Base-by-base conservation (phyloP, 2,797 vertebrate species). In the Tragelaphus oryx region DNA sequence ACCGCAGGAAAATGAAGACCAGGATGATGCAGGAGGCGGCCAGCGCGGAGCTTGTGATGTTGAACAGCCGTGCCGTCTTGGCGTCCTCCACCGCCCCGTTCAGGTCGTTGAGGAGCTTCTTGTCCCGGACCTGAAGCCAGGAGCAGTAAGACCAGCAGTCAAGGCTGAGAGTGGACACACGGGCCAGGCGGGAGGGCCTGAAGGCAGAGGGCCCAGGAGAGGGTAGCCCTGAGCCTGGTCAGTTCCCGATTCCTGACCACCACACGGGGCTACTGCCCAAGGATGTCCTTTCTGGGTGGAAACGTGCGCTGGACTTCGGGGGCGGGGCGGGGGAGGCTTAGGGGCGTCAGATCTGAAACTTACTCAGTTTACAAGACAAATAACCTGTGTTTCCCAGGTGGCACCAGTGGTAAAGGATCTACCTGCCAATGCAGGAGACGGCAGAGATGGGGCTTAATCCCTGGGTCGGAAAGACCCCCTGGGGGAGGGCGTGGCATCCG, bases 31-130 rank as follows among this genome's bases (percentile, higher is more conserved):
- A 99, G 97, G 98, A 98, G 16, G 98, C 98, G 1, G 98, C 98
- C 84, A 99, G 98, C 4, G 98, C 98, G 0, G 98, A 99, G 97
- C 98, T 99, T 96, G 98, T 98, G 97, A 99, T 99, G 97, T 99
- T 99, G 97, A 99, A 99, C 57, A 98, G 98, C 88, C 98, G 97
- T 1, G 98, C 98, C 0, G 98, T 99, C 97, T 99, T 99, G 96
- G 98, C 98, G 5, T 99, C 98, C 97, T 99, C 98, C 74, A 99
- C 98, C 0, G 98, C 98, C 26, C 98, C 98, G 0, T 98, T 98
- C 97, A 99, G 97, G 94, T 99, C 98, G 5, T 99, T 99, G 92
- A 99, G 98, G 17, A 99, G 98, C 97, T 99, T 99, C 98, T 99
- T 99, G 97, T 99, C 98, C 84, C 98, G 98, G 41, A 99, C 98